Base-by-base conservation (phyloP, 2,888 invertebrate species). In the Pollenia labialis region DNA sequence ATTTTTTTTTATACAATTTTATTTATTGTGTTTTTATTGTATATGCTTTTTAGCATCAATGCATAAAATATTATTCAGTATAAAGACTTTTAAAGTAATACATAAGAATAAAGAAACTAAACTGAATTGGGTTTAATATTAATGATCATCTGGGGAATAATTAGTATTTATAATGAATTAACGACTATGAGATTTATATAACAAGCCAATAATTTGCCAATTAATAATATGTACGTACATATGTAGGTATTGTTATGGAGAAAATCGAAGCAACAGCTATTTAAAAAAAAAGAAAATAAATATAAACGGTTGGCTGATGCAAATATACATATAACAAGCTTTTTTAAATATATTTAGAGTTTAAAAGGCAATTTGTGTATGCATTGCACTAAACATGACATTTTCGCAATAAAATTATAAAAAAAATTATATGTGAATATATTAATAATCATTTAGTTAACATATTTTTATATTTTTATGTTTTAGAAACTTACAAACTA, bases 401-500 rank as follows among this genome's bases (percentile, higher is more conserved):
- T 71, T 64, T 46, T 12, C 60, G 62, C 58, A 81, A 64, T 83
- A 50, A 40, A 77, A 54, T 23, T 23, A 23, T 23, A 54, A 16
- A 48, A 77, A 50, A 56, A 66, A 48, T 62, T 58, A 23, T 50
- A 68, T 72, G 2, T 58, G 42, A 23, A 11, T 52, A 56, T 42
- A 18, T 72, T 50, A 66, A 66, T 40, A 87, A 71, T 85, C 14
- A 58, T 40, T 81, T 81, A 85, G 76, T 85, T 85, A 88, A 82
- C 72, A 80, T 76, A 80, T 16, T 74, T 79, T 64, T 81, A 64
- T 68, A 80, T 85, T 86, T 68, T 60, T 84, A 83, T 87, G 80
- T 77, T 87, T 85, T 81, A 76, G 75, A 88, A 85, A 85, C 87
- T 88, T 85, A 88, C 72, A 85, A 85, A 88, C 87, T 89, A 88